Base-by-base conservation (phyloP, 2,797 vertebrate species). In the Chrysocyon brachyurus region DNA sequence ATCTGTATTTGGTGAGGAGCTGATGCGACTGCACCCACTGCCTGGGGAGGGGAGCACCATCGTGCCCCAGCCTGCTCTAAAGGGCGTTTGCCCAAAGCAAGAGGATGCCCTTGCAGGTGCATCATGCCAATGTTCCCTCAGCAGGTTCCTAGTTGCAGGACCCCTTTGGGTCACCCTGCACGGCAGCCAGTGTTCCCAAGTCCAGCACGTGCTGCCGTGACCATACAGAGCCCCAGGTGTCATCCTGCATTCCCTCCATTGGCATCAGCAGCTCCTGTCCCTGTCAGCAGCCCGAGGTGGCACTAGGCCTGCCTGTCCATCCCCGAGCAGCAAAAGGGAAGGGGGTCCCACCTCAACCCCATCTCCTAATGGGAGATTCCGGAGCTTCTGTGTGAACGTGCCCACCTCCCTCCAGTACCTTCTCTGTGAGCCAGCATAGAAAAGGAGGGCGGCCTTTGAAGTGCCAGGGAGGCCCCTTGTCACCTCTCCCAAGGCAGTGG, bases 11-110 rank as follows among this genome's bases (percentile, higher is more conserved):
- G 0, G 40, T 6, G 3, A 61, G 1, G 3, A 81, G 52, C 12
- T 0, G 33, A 6, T 0, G 0, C 0, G 6, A 8, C 52, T 4
- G n/a, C 2, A 40, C 61, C 33, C 3, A 0, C 12, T 8, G 36
- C 11, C 3, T 1, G 19, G 28, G 28, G 17, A 1, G 17, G 46
- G 8, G 22, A 46, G 19, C 10, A 0, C n/a, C n/a, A 8, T 8
- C 0, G 57, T 0, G 12, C 22, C 75, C 31, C 21, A 3, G 14
- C n/a, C 72, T 26, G 5, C 8, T 54, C 63, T 7, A 5, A 22
- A 0, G 24, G 82, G n/a, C 46, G 1, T 26, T 12, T 49, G 54
- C 75, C 87, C 56, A 10, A 28, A 12, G 54, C 66, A 14, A 4
- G 7, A 54, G 75, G 12, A 73, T 1, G 5, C 40, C 61, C 63